These are phyloP conservation scores for Drosophila kohkoa DNA, from an alignment of 1,140 invertebrate genomes.

Conservation along the genomic window DNA sequence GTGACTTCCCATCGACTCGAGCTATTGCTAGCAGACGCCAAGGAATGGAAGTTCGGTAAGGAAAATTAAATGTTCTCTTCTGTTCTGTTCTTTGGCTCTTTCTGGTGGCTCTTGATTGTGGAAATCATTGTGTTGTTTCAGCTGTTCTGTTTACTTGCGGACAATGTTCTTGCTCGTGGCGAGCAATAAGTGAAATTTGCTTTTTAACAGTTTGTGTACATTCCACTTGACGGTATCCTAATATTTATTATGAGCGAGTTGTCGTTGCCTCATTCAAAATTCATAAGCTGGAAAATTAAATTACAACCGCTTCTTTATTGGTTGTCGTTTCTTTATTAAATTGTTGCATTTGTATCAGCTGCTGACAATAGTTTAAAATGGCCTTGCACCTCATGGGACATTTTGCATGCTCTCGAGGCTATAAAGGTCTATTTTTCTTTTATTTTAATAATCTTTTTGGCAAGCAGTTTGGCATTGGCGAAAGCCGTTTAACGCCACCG, in stretches of 20 bases:
- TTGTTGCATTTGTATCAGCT: not conserved
- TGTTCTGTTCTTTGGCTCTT: constrained; percentile 4
- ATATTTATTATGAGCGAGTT: constrained; percentile 65
- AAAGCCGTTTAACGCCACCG: constrained; percentile 16
- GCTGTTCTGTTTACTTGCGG: constrained; percentile 50
- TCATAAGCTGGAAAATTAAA: constrained; percentile 67
- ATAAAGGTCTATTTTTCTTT: constrained; percentile 14
- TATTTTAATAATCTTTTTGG: constrained; percentile 7
- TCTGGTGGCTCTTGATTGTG: constrained; percentile 45
- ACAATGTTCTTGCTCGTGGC: constrained; percentile 9
- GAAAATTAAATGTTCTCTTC: constrained; percentile 59
- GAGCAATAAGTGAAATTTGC: constrained; percentile 60
- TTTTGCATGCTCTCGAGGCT: not conserved
- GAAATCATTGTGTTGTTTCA: constrained; percentile 61
- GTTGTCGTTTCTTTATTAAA: not conserved
- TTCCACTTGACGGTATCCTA: constrained; percentile 44
- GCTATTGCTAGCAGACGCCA: not conserved
- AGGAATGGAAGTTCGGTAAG: constrained; percentile 7
- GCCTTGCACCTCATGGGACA: not conserved
- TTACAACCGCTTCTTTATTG: constrained; percentile 35
- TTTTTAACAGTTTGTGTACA: constrained; percentile 62
- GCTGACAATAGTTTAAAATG: not conserved
- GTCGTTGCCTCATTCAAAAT: constrained; percentile 56
- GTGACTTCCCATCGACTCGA: constrained; percentile 44
- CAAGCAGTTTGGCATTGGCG: constrained; percentile 8